Percentiles rank a stretch among this genome's conserved stretches.
Conservation (phyloP, 2,113 vertebrate genomes). For the Rhinichthys klamathensis region DNA sequence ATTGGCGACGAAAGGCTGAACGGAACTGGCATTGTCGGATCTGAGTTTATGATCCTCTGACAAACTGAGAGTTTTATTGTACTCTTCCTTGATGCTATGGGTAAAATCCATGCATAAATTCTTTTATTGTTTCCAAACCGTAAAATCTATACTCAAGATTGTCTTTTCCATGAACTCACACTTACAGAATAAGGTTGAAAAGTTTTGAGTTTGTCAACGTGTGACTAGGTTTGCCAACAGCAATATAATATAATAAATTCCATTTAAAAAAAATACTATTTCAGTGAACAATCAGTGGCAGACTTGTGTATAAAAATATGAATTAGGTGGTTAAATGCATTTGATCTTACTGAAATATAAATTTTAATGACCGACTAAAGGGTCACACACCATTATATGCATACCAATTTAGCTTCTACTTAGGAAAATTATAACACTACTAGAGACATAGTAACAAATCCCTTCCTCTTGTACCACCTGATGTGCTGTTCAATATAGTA, state of each 20-base stretch:
- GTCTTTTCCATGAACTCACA: not conserved
- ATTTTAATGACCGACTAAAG: not conserved
- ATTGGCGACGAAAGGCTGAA: constrained; percentile 53
- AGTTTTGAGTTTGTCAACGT: not conserved
- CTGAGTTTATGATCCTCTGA: constrained; percentile 40
- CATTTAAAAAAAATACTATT: not conserved
- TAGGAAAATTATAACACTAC: not conserved
- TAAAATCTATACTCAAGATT: not conserved
- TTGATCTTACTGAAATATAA: not conserved
- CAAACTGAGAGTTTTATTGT: constrained; percentile 20
- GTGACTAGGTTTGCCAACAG: not conserved
- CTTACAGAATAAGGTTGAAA: not conserved
- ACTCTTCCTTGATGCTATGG: not conserved
- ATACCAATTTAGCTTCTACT: not conserved
- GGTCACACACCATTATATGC: not conserved
- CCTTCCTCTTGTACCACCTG: not conserved
- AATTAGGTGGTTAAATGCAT: not conserved
- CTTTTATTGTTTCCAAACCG: not conserved
- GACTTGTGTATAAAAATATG: not conserved
- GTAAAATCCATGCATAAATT: constrained; percentile 23
- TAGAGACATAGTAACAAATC: not conserved
- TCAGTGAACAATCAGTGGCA: not conserved
- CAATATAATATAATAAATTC: not conserved
- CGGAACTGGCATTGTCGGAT: not conserved
- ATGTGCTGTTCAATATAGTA: not conserved